Evolutionary conservation across 2,113 vertebrate species (phyloP), one percentile per base, ranked within the genome.

Genomic region (Chlamydotis undulata): DNA sequence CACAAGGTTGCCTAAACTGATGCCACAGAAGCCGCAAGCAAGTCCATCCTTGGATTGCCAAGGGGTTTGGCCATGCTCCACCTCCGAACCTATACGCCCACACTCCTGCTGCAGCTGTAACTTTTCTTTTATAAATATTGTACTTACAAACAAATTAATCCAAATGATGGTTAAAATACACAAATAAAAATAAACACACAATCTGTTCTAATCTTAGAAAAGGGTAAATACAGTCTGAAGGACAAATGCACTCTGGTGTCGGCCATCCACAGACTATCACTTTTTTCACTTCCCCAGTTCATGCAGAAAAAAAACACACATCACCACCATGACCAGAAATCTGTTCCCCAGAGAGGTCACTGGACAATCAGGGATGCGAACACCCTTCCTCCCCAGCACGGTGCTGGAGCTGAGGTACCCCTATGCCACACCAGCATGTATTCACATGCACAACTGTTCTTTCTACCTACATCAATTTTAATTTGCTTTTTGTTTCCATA

Each of bases 381-480:
- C 41, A 41, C 41, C 41, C 41, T 43, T 43, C 41, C 41, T 43
- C 41, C 41, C 41, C 14, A 7, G 16, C 0, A 0, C 0, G 0
- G 26, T 29, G 35, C 52, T 67, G 47, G 41, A 81, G 26, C n/a
- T 4, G 23, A 14, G 17, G 16, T 28, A 45, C 8, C 17, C 7
- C 25, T 2, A 0, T 49, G 31, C 25, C 61, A 56, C 16, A 29
- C n/a, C 35, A 60, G 29, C 33, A 57, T 2, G 4, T 8, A 47
- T 6, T 37, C 49, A 64, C 43, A 39, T 2, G 5, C 1, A 41
- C 35, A 68, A 8, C n/a, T 23, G 18, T 43, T 35, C 61, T 22
- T 76, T 52, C 41, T 45, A 49, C 45, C 70, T 31, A 29, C 31
- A 50, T 28, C 19, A 8, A 0, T 47, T 69, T 50, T 77, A 18